Evolutionary conservation across 2,888 invertebrate genomes (phyloP), one percentile per base, ranked within the genome.

Genomic region (Listrodromus nycthemerus): DNA sequence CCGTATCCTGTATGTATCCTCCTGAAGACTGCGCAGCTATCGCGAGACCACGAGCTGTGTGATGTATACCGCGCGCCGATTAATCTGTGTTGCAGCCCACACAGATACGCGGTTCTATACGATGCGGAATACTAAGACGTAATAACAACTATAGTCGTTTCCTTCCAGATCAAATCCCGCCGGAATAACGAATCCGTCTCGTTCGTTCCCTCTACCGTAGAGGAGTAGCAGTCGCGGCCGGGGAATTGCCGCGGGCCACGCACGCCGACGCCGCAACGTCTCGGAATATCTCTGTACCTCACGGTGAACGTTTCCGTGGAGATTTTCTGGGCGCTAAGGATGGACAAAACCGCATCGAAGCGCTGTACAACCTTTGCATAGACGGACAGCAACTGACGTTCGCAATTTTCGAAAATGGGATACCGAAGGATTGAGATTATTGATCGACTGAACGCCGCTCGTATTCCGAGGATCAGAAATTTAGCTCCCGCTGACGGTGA

Each of bases 191-290:
- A 86, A 86, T 90, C 89, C 88, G 83, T 83, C 65, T 65, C 82
- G 16, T 71, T 41, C 45, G 37, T 71, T 45, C 41, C 45, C 55
- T 48, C 55, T 55, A 13, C 41, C 48, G 33, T 30, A 66, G 24
- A 82, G 77, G 58, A 85, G 71, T 78, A 80, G 84, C 86, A 45
- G 41, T 45, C 41, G 86, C 85, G 84, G 87, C 83, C 87, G 87
- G 86, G 89, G 91, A 92, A 92, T 91, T 91, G 90, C 92, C 87
- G 86, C 78, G 80, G 85, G 89, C 87, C 92, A 92, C 91, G 92
- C 92, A 91, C 87, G 85, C 73, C 70, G 80, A 76, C 82, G 77
- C 50, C 70, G 58, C 74, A 70, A 70, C 66, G 66, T 50, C 58
- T 69, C 52, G 45, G 33, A 4, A 21, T 71, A 55, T 55, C 41